Evolutionary conservation across 2,888 invertebrate genomes (phyloP).

Genomic region (Imbricaverruca yamaguchii): DNA sequence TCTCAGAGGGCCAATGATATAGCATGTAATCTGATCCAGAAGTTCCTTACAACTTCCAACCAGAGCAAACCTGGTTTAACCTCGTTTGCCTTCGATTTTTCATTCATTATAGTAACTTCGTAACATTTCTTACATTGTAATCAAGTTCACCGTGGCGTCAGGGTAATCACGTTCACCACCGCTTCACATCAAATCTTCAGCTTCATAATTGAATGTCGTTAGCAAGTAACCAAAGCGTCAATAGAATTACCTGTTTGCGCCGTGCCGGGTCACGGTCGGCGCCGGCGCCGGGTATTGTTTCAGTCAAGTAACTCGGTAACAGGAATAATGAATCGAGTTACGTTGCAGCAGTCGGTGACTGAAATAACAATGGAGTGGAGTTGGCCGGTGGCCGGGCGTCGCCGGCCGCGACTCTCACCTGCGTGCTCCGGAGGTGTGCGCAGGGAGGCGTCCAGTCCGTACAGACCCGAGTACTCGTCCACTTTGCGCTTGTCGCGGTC

Average conservation of each 20-base stretch:
- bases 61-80: not conserved
- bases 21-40: not conserved
- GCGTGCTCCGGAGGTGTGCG: conserved; percentile 29
- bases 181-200: conserved; percentile 9
- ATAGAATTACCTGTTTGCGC: not conserved
- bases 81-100: not conserved
- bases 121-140: not conserved
- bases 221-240: conserved; percentile 1
- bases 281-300: not conserved
- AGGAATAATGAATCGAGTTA: conserved; percentile 19
- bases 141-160: not conserved
- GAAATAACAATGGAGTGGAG: conserved; percentile 13
- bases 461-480: conserved; percentile 81
- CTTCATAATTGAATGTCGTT: conserved; percentile 20
- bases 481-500: conserved; percentile 47
- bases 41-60: not conserved
- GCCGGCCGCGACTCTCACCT: not conserved
- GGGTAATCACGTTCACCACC: no score
- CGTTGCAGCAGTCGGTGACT: not conserved
- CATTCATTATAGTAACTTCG: conserved; percentile 15
- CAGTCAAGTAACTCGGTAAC: conserved; percentile 15
- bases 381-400: conserved; percentile 22
- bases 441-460: conserved; percentile 53
- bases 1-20: no score
- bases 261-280: no score